Base-by-base conservation (phyloP, 35 echinoderm and acorn worm genomes). In the Ophioderma brevispina region DNA sequence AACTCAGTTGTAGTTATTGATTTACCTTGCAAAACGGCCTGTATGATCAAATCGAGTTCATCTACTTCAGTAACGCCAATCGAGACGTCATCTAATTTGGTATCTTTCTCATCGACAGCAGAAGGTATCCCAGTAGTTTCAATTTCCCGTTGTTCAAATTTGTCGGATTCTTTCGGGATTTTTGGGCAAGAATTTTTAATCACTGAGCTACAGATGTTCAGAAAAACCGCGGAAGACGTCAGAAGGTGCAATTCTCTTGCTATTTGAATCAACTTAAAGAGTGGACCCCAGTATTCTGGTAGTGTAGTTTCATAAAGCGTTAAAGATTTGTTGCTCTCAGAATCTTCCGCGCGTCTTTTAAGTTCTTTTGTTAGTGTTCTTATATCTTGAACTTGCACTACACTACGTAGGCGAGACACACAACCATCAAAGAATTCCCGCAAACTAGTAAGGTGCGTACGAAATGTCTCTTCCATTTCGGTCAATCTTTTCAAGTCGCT, bases 251-350 rank as follows among this genome's bases (percentile, higher is more conserved):
- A 35, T 28, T 15, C 39, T 40, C 78, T 46, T 39, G 85, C 36
- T 31, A 40, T 41, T 40, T 17, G 13, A 14, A 77, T 5, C 1
- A 87, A 76, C 14, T 33, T 6, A 17, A 23, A n/a, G 19, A 87
- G 70, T 18, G 40, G 37, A 0, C 85, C 85, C 82, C 82, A 85
- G 37, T 85, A 85, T 59, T 64, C 49, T 11, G 21, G 6, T 25
- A 15, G 5, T 6, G 17, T 25, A 70, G 28, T 70, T 13, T 70
- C 59, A 6, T 70, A 2, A 70, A 70, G 59, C 5, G 23, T 70
- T 3, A 70, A 18, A 52, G 8, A 8, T 25, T 18, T 70, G 2
- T 30, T 70, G 59, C 1, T 13, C 23, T 6, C 23, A 25, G 28
- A 15, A 25, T 70, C 59, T 18, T 25, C 59, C 5, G 5, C 23